phyloP scores from a whole-genome alignment of 2,888 invertebrate species.

The Acrocyrtus sp. region DNA sequence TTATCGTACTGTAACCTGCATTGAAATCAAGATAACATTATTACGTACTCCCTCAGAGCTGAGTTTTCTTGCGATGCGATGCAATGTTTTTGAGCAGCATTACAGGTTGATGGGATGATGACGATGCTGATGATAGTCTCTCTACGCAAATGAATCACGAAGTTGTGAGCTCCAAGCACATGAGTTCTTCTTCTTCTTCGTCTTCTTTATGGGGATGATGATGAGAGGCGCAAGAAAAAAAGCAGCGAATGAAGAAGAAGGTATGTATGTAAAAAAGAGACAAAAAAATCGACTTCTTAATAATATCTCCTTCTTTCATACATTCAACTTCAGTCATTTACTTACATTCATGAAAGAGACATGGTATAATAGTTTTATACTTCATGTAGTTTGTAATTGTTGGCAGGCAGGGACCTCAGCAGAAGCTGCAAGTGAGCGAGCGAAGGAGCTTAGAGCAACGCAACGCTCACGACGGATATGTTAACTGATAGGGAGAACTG shows the following conservation, averaged over 20 bases:
- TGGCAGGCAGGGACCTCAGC: constrained; percentile 27
- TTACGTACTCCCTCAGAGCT: constrained; percentile 11
- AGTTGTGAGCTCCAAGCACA: constrained; percentile 52
- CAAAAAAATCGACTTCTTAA: constrained; percentile 50
- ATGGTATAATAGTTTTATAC: constrained; percentile 42
- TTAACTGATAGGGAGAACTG: background rate
- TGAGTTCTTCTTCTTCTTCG: constrained; percentile 32
- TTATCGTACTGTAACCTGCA: constrained; percentile 3
- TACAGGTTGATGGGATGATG: constrained; percentile 22
- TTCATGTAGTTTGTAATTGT: constrained; percentile 48
- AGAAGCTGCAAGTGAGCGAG: background rate
- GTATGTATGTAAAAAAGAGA: constrained; percentile 32
- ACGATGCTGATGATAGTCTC: constrained; percentile 36
- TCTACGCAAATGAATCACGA: constrained; percentile 54
- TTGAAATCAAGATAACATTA: background rate
- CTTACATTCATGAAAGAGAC: constrained; percentile 48
- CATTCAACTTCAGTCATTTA: constrained; percentile 55
- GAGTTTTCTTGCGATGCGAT: background rate
- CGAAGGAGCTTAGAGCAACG: no score
- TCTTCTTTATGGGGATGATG: background rate
- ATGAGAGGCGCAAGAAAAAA: constrained; percentile 19
- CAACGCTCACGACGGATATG: constrained; percentile 7
- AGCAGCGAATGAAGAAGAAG: constrained; percentile 1
- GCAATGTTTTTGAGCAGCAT: constrained; percentile 20
- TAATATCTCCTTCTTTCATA: constrained; percentile 51